These are phyloP conservation scores for Oscheius sp. DNA, from an alignment of 2,888 invertebrate species.

Conservation along the genomic window DNA sequence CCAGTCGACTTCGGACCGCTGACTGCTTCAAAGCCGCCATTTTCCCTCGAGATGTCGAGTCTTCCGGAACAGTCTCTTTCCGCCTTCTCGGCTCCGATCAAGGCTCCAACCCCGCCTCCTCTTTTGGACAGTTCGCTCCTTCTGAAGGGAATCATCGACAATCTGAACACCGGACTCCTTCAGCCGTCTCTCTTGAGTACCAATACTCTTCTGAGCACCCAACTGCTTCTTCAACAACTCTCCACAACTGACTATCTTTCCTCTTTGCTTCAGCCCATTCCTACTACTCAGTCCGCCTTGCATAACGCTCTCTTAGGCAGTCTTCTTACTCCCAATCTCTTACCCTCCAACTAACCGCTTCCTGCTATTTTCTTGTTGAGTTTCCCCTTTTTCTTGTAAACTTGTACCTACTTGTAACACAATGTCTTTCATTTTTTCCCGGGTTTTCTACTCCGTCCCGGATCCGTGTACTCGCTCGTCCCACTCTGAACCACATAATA, in stretches of 20 bases:
- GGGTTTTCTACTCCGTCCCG: conserved; percentile 23
- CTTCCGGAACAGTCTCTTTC: conserved; percentile 25
- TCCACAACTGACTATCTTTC: not conserved
- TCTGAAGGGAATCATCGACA: conserved; percentile 31
- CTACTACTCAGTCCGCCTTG: not conserved
- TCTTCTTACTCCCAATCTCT: conserved; percentile 11
- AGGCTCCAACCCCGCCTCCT: conserved; percentile 6
- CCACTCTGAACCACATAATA: conserved; percentile 23
- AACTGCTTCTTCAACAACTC: conserved; percentile 50
- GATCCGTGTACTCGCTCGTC: conserved; percentile 16
- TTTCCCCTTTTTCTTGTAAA: conserved; percentile 23
- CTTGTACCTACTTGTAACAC: conserved; percentile 18
- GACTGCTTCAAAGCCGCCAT: conserved; percentile 46
- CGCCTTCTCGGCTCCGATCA: conserved; percentile 20
- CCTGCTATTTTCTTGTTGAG: conserved; percentile 7
- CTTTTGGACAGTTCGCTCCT: conserved; percentile 32
- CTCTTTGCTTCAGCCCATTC: not conserved
- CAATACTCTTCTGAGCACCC: conserved; percentile 40
- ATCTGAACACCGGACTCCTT: conserved; percentile 13
- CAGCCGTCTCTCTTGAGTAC: conserved; percentile 37
- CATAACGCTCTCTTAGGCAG: conserved; percentile 18
- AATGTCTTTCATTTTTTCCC: conserved; percentile 23
- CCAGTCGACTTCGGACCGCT: conserved; percentile 48
- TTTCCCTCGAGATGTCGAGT: conserved; percentile 19
- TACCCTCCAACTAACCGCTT: conserved; percentile 7